phyloP scores from a whole-genome alignment of 2,113 vertebrate species.

The Gymnarchus niloticus region DNA sequence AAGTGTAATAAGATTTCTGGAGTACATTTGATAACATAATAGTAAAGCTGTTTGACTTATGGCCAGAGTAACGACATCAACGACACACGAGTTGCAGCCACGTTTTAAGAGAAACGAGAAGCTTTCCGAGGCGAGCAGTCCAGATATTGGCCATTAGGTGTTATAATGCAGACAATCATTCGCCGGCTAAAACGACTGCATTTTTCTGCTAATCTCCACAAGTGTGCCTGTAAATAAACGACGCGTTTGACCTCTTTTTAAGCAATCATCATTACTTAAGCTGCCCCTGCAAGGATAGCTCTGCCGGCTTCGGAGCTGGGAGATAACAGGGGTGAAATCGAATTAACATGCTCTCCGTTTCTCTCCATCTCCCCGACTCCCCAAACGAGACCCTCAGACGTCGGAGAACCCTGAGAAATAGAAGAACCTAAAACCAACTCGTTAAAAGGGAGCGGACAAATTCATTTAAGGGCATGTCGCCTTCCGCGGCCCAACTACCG shows the following conservation, averaged over 20 bases:
- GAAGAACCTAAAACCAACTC: conserved; percentile 22
- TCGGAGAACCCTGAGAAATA: conserved; percentile 1
- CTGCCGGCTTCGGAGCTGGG: not conserved
- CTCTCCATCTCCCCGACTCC: not conserved
- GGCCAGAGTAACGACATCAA: not conserved
- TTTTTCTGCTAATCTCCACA: conserved; percentile 13
- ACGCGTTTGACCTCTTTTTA: conserved; percentile 20
- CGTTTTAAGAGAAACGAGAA: not conserved
- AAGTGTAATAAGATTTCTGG: not conserved
- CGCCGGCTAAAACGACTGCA: not conserved
- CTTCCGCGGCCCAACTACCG: conserved; percentile 4
- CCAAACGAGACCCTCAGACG: conserved; percentile 17
- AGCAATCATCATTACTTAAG: conserved; percentile 17
- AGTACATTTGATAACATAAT: not conserved
- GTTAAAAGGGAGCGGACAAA: conserved; percentile 21
- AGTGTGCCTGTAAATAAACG: conserved; percentile 15
- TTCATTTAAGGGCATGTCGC: conserved; percentile 11
- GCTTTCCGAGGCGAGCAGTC: not conserved
- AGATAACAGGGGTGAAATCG: conserved; percentile 19
- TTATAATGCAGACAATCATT: conserved; percentile 8
- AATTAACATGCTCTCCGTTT: conserved; percentile 21
- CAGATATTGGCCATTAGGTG: conserved; percentile 5
- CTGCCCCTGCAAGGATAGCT: not conserved
- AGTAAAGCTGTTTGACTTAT: not conserved
- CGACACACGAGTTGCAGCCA: not conserved